Evolutionary conservation across 92 coral and sea anemone genomes (phyloP).

Genomic region (Parazoanthus darwini): DNA sequence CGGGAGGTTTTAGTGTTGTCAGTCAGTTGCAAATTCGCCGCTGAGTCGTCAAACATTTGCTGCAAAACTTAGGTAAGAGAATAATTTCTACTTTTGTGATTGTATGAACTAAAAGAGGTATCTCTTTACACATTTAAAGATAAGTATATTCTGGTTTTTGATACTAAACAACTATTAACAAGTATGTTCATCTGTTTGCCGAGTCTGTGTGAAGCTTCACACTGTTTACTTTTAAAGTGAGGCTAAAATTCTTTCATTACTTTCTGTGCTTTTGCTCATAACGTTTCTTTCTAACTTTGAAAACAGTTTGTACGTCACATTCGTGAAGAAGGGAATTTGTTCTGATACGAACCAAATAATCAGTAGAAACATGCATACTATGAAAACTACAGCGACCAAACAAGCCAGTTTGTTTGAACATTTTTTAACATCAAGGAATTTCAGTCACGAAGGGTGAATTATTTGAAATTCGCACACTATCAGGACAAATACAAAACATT

Average conservation of each 20-base stretch:
- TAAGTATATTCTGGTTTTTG: background rate
- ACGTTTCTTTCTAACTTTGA: background rate
- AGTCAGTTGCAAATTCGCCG: background rate
- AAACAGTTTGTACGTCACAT: background rate
- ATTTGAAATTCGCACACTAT: background rate
- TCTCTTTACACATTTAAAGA: background rate
- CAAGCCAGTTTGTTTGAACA: background rate
- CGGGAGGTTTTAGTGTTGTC: background rate
- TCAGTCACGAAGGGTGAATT: background rate
- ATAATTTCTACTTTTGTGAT: background rate
- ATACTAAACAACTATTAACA: background rate
- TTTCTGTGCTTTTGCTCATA: background rate
- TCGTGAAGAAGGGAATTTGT: background rate
- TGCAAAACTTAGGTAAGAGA: constrained; percentile 1
- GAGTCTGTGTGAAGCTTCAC: background rate
- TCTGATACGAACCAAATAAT: background rate
- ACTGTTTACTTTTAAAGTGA: background rate
- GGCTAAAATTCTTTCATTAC: background rate
- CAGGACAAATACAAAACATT: no score
- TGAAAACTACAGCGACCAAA: background rate
- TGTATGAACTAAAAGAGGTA: background rate
- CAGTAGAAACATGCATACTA: background rate
- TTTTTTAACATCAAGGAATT: background rate
- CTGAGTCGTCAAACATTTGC: background rate
- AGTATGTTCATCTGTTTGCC: background rate